Evolutionary conservation across 2,888 invertebrate species (phyloP), one percentile per base, ranked within the genome.

Genomic region (Polietes domitor): DNA sequence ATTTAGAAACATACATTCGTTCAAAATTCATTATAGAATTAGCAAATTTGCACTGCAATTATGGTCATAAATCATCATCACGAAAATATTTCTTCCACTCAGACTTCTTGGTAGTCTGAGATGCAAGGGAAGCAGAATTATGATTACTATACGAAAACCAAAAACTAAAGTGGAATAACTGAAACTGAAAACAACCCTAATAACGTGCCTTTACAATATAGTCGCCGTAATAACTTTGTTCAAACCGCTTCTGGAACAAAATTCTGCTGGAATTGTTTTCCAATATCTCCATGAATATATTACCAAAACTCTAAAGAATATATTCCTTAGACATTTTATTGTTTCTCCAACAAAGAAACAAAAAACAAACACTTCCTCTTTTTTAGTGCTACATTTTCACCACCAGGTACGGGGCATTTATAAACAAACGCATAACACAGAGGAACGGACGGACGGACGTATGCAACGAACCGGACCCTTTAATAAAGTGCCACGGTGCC

Each of bases 81-180:
- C 91, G 91, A 90, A 91, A 91, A 91, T 91, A 89, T 89, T 89
- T 89, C 92, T 90, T 91, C 91, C 90, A 89, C 90, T 90, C 88
- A 89, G 86, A 80, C 58, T n/a, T n/a, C n/a, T n/a, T n/a, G n/a
- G n/a, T n/a, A 47, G 53, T 21, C 26, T 24, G 26, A 50, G 26
- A n/a, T n/a, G 26, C 21, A 53, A 63, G 71, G 17, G 61, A 74
- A 58, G 32, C 10, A 21, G 63, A 79, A 65, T 58, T 72, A 24
- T 75, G 70, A 79, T 79, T 83, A 79, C 26, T 41, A 7, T 32
- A 32, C 7, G n/a, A 61, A 32, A 61, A 32, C 28, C 32, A 17
- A 17, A 47, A 70, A 26, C 71, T n/a, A n/a, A 82, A 77, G 24
- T 74, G 41, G 3, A 43, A 75, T 17, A 55, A 53, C 53, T 37